These are phyloP conservation scores for Montipora cactus DNA, from an alignment of 64 coral and sea anemone species.

Conservation along the genomic window DNA sequence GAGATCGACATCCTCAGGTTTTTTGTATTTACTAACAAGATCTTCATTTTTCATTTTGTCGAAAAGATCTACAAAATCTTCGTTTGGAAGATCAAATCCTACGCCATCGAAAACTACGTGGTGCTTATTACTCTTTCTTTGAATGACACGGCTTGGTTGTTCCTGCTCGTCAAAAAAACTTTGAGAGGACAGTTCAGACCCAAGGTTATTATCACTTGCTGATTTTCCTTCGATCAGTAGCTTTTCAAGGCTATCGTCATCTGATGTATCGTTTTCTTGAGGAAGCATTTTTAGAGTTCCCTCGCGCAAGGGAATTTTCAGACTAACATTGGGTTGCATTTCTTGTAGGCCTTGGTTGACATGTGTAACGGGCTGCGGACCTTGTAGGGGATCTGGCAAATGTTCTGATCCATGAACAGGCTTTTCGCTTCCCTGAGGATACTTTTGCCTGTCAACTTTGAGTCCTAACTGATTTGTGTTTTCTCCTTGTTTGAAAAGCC, in stretches of 20 bases:
- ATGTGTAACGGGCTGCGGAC: background rate
- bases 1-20: background rate
- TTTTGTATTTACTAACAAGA: constrained; percentile 33
- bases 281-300: constrained; percentile 45
- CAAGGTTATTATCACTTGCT: background rate
- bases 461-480: constrained; percentile 37
- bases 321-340: background rate
- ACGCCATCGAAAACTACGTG: constrained; percentile 71
- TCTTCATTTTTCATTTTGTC: constrained; percentile 43
- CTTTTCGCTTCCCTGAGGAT: background rate
- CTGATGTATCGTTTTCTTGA: background rate
- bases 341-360: background rate
- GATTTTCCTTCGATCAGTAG: constrained; percentile 18
- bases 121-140: constrained; percentile 46
- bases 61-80: constrained; percentile 44
- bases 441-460: constrained; percentile 22
- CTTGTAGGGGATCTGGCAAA: background rate
- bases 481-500: constrained; percentile 36
- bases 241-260: constrained; percentile 32
- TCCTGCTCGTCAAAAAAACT: constrained; percentile 46
- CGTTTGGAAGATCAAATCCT: constrained; percentile 68
- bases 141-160: constrained; percentile 3
- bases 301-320: constrained; percentile 23
- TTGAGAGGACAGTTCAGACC: constrained; percentile 20
- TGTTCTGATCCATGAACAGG: background rate